Conservation (phyloP, 2,113 vertebrate genomes). For the Cebidichthys violaceus region DNA sequence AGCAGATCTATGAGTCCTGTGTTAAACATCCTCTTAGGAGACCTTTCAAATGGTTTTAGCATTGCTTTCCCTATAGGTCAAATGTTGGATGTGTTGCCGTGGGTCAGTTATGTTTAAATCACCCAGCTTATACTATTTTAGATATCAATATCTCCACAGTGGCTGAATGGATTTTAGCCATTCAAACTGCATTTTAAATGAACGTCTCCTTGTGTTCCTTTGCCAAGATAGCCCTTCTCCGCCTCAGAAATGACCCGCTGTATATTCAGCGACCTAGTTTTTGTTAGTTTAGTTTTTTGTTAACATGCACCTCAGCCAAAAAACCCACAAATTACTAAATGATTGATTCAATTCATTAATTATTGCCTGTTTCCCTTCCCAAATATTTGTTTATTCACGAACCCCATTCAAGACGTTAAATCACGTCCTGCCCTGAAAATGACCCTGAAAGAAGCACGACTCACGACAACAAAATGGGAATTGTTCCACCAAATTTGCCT, state of each 20-base stretch:
- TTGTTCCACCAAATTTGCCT: slow-evolving; percentile 12
- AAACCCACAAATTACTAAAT: slow-evolving; percentile 9
- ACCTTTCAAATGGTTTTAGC: not conserved
- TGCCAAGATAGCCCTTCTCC: too few species aligned
- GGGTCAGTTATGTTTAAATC: not conserved
- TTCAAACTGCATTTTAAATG: not conserved
- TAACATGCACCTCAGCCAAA: slow-evolving; percentile 5
- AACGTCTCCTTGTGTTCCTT: not conserved
- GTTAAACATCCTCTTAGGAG: not conserved
- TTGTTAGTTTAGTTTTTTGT: not conserved
- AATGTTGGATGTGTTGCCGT: not conserved
- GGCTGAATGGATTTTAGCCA: not conserved
- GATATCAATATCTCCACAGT: too few species aligned
- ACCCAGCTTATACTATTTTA: not conserved
- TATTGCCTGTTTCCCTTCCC: not conserved
- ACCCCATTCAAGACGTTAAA: slow-evolving; percentile 11
- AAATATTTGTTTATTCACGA: slow-evolving; percentile 32
- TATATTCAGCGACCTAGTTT: not conserved
- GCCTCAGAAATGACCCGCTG: too few species aligned
- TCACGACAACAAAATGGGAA: slow-evolving; percentile 16
- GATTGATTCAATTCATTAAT: slow-evolving; percentile 32
- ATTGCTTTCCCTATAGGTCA: not conserved
- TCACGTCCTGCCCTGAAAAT: slow-evolving; percentile 23
- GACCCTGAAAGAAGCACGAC: slow-evolving; percentile 17
- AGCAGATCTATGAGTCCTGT: not conserved